Percentiles rank a stretch among this genome's conserved stretches.
Conservation (phyloP, 1,140 invertebrate species). For the Drosophila busckii region DNA sequence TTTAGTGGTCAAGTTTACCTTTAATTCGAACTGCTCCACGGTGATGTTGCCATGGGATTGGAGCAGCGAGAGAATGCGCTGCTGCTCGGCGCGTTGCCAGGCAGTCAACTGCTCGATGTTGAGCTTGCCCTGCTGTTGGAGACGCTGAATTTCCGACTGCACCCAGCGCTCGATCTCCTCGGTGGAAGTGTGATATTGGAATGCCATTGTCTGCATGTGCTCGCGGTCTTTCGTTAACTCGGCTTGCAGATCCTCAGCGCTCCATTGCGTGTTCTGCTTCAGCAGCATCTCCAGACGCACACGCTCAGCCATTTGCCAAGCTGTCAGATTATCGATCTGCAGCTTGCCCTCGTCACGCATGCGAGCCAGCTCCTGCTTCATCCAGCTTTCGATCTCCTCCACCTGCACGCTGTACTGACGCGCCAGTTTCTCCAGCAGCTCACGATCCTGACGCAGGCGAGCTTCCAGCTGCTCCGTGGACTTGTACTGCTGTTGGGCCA, state of each 20-base stretch:
- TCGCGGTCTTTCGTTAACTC: constrained; percentile 67
- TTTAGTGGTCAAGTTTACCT: no score
- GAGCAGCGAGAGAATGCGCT: constrained; percentile 53
- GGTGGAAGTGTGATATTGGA: constrained; percentile 72
- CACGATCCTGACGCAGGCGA: constrained; percentile 62
- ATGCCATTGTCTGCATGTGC: constrained; percentile 76
- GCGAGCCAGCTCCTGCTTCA: constrained; percentile 70
- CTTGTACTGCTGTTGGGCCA: constrained; percentile 70
- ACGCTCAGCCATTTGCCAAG: constrained; percentile 69
- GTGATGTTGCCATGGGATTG: constrained; percentile 66
- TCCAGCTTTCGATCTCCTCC: constrained; percentile 71
- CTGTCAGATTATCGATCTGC: constrained; percentile 70
- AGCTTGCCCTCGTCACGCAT: constrained; percentile 72
- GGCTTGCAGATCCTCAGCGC: constrained; percentile 56
- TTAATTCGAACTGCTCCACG: constrained; percentile 60
- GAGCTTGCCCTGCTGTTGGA: constrained; percentile 64
- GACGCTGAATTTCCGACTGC: constrained; percentile 54
- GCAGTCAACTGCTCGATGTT: constrained; percentile 65
- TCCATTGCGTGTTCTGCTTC: constrained; percentile 68
- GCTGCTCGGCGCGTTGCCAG: constrained; percentile 69
- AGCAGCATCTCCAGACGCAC: constrained; percentile 62
- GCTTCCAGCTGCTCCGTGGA: constrained; percentile 72
- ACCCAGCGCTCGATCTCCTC: constrained; percentile 75
- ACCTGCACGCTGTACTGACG: constrained; percentile 70
- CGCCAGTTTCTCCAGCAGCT: constrained; percentile 58